Conservation (phyloP, 2,888 invertebrate genomes). For the Aleiodes testaceus region DNA sequence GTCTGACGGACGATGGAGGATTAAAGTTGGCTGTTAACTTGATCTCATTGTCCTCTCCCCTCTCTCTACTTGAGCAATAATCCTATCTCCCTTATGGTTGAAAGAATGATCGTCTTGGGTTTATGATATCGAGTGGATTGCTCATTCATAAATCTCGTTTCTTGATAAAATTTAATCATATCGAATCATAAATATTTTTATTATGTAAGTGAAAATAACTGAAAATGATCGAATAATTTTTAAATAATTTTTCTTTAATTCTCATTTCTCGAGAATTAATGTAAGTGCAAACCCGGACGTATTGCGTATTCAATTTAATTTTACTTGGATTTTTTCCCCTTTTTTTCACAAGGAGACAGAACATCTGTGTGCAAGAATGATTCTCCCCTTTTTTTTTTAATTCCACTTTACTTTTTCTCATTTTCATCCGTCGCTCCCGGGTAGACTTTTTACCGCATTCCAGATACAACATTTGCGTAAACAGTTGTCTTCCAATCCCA, state of each 20-base stretch:
- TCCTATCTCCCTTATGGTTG: background rate
- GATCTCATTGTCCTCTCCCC: slow-evolving; percentile 71
- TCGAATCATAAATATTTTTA: slow-evolving; percentile 18
- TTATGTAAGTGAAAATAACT: too few relatives aligned
- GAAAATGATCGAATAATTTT: too few relatives aligned
- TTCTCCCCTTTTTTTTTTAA: too few relatives aligned
- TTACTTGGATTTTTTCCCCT: background rate
- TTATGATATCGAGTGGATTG: slow-evolving; percentile 17
- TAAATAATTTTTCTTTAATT: too few relatives aligned
- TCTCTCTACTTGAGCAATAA: background rate
- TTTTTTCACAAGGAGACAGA: background rate
- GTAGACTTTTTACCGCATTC: slow-evolving; percentile 65
- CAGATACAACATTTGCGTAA: slow-evolving; percentile 66
- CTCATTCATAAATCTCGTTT: slow-evolving; percentile 15
- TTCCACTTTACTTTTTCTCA: slow-evolving; percentile 53
- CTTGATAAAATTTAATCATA: slow-evolving; percentile 22
- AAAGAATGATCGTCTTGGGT: background rate
- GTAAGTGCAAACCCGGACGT: slow-evolving; percentile 19
- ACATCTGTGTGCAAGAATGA: slow-evolving; percentile 22
- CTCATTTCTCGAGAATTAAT: background rate
- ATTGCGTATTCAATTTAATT: slow-evolving; percentile 26
- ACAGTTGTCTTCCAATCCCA: slow-evolving; percentile 57
- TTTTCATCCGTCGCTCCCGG: slow-evolving; percentile 52
- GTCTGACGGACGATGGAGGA: slow-evolving; percentile 72
- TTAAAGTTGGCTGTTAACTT: slow-evolving; percentile 72